Percentiles rank a stretch among this genome's conserved stretches.
These are phyloP conservation scores for Delia radicum DNA, from an alignment of 1,140 invertebrate genomes.

Conservation along the genomic window DNA sequence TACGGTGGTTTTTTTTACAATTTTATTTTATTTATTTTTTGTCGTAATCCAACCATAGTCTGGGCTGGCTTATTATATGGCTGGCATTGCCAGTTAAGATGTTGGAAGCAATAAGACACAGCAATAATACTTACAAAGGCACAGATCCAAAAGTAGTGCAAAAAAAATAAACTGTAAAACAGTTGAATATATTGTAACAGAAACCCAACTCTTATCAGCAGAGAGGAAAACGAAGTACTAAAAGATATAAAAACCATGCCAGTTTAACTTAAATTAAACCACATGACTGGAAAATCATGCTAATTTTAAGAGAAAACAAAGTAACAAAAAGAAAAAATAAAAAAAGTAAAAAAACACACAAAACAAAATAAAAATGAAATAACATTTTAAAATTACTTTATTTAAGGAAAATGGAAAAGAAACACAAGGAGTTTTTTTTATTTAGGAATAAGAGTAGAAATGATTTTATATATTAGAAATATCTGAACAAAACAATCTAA, in stretches of 20 bases:
- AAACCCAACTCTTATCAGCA: neutral
- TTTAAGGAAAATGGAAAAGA: too few relatives aligned
- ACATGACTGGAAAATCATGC: slow-evolving; percentile 9
- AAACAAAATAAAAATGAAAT: too few relatives aligned
- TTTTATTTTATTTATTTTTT: neutral
- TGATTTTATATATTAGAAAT: too few relatives aligned
- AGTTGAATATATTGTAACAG: neutral
- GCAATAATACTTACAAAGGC: neutral
- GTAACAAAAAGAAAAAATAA: neutral
- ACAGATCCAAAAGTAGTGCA: neutral
- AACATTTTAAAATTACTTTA: too few relatives aligned
- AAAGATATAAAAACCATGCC: neutral
- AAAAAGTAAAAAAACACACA: neutral
- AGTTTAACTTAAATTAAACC: slow-evolving; percentile 4
- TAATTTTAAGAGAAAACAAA: neutral
- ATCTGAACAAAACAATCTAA: too few relatives aligned
- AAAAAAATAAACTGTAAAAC: neutral
- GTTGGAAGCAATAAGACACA: neutral
- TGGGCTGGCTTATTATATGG: neutral
- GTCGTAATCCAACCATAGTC: neutral
- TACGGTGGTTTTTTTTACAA: too few relatives aligned
- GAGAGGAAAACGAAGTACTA: neutral
- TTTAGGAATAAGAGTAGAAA: too few relatives aligned
- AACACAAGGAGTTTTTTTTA: too few relatives aligned
- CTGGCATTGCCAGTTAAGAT: neutral